Evolutionary conservation across 2,797 vertebrate species (phyloP).

Genomic region (Philypnodon macrostomus): DNA sequence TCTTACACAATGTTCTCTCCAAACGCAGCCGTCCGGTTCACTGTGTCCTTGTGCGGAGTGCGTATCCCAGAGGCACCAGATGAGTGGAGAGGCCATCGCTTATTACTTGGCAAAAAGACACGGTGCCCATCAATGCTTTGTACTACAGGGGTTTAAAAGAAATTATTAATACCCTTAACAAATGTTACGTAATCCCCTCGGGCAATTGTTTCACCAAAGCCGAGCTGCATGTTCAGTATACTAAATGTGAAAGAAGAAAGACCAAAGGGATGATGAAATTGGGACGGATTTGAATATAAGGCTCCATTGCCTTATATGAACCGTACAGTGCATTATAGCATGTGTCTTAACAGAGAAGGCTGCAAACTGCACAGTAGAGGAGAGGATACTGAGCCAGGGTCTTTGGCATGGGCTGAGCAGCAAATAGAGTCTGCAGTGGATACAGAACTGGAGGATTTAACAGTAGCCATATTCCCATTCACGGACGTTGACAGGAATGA

Average conservation of each 20-base stretch:
- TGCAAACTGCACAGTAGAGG: constrained; percentile 41
- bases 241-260: constrained; percentile 20
- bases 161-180: constrained; percentile 61
- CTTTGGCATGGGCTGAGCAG: constrained; percentile 22
- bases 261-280: constrained; percentile 22
- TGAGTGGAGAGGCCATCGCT: constrained; percentile 52
- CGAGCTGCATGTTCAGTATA: constrained; percentile 16
- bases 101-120: constrained; percentile 58
- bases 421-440: not conserved
- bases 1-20: constrained; percentile 14
- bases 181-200: constrained; percentile 51
- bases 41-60: constrained; percentile 35
- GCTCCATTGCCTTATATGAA: constrained; percentile 32
- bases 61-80: constrained; percentile 43
- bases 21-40: constrained; percentile 33
- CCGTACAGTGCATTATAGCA: constrained; percentile 43
- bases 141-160: constrained; percentile 47
- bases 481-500: no score
- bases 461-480: no score
- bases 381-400: constrained; percentile 38
- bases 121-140: constrained; percentile 46
- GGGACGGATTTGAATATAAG: constrained; percentile 23
- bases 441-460: no score
- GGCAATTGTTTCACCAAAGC: constrained; percentile 42
- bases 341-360: constrained; percentile 43